Base-by-base conservation (phyloP, 2,888 invertebrate species). In the Hypena proboscidalis region DNA sequence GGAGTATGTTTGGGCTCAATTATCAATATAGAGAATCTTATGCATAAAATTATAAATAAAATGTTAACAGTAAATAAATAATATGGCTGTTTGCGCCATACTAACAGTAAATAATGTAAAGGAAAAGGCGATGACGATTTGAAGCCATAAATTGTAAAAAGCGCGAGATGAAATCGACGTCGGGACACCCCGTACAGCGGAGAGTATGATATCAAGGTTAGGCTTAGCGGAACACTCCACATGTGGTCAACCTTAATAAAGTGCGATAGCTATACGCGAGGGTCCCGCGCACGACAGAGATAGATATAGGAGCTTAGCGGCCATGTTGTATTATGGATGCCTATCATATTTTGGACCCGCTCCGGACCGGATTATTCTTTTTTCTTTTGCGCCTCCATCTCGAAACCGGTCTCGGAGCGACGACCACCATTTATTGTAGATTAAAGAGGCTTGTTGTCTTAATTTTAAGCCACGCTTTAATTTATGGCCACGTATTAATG, bases 381-480 rank as follows among this genome's bases (percentile, higher is more conserved):
- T 74, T 88, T 64, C 71, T 88, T 85, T 88, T 86, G 80, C 85
- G 83, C 85, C 86, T 86, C 82, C 85, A 81, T 84, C 88, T 85
- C 79, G 61, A 70, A 90, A 90, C 90, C 89, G 90, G 89, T 90
- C 86, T 82, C 72, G 66, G 77, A 77, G 80, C 83, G 87, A 83
- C 86, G 87, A 83, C 87, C 82, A 83, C 85, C 90, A 90, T 90
- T 90, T 90, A 90, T 90, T 90, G 88, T 90, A 90, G 90, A 91
- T 91, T 91, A 91, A 91, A 90, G 85, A 90, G 89, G 82, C 85
- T 90, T 90, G 90, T 91, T 91, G 91, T 91, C 91, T 91, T 90
- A 90, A 91, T 91, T 91, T 90, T 90, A 87, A 91, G 85, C 83
- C 85, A 83, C 80, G 80, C 80, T 86, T 85, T 89, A 90, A 90